phyloP scores from a whole-genome alignment of 2,113 vertebrate genomes.

The Phasianus colchicus region DNA sequence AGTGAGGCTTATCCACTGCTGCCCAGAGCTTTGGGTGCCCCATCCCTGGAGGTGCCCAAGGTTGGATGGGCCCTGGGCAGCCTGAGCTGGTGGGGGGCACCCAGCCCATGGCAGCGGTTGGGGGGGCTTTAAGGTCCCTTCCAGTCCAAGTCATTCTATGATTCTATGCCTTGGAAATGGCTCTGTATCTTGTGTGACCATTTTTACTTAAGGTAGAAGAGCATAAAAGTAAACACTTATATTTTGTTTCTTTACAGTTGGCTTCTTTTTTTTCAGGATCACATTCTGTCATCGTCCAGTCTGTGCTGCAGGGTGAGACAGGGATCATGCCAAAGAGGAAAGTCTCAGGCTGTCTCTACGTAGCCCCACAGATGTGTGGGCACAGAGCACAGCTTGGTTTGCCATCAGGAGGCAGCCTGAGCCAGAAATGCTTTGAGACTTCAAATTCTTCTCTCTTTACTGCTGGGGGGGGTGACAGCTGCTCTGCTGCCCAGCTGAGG shows the following conservation, averaged over 20 bases:
- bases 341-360: background rate
- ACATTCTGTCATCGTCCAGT: background rate
- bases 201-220: background rate
- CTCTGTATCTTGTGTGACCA: background rate
- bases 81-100: too few species aligned
- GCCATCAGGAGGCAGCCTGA: background rate
- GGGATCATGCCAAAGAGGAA: background rate
- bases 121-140: too few species aligned
- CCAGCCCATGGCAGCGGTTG: too few species aligned
- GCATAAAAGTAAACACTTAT: background rate
- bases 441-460: background rate
- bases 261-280: background rate
- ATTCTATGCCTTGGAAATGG: background rate
- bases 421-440: background rate
- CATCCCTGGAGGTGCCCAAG: too few species aligned
- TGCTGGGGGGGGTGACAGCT: background rate
- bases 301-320: background rate
- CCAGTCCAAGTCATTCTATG: too few species aligned
- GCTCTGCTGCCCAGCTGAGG: background rate
- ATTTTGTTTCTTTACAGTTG: background rate
- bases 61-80: too few species aligned
- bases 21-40: too few species aligned
- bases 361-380: background rate
- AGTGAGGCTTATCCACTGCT: too few species aligned
- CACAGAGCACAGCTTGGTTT: background rate